Conservation (phyloP, 2,888 invertebrate genomes). For the Zelleria hepariella region DNA sequence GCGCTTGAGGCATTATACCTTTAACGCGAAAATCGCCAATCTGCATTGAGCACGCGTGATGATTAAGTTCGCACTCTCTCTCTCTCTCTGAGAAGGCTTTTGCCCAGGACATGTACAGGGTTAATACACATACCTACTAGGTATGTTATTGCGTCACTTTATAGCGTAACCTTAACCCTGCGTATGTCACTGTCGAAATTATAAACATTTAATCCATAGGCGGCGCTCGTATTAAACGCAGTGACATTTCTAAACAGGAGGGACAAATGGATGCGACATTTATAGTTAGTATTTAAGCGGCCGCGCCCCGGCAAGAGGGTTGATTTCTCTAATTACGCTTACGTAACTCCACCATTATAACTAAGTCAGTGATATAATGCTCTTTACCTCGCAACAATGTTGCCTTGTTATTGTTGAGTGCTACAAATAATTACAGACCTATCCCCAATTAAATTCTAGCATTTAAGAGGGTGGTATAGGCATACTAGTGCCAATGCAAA, state of each 20-base stretch:
- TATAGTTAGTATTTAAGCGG: constrained; percentile 48
- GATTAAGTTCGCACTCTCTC: too few species aligned
- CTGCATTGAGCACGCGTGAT: too few species aligned
- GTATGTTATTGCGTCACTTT: constrained; percentile 22
- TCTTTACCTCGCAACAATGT: constrained; percentile 25
- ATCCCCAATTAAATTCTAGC: too few species aligned
- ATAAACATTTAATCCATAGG: constrained; percentile 62
- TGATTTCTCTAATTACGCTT: constrained; percentile 38
- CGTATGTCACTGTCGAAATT: constrained; percentile 62
- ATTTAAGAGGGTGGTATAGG: too few species aligned
- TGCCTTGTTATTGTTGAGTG: background rate
- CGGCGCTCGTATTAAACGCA: constrained; percentile 40
- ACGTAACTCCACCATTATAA: constrained; percentile 29
- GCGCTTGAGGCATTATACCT: too few species aligned
- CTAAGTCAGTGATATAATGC: constrained; percentile 25
- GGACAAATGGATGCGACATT: constrained; percentile 67
- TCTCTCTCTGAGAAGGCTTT: too few species aligned
- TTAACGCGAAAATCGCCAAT: too few species aligned
- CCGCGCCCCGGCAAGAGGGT: constrained; percentile 54
- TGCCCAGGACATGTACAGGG: too few species aligned
- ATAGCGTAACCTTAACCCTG: constrained; percentile 41
- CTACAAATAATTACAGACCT: background rate
- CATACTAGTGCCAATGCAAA: too few species aligned
- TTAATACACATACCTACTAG: background rate
- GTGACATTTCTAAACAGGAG: constrained; percentile 66